These are phyloP conservation scores for Heliothis virescens DNA, from an alignment of 1,140 invertebrate species.

Conservation along the genomic window DNA sequence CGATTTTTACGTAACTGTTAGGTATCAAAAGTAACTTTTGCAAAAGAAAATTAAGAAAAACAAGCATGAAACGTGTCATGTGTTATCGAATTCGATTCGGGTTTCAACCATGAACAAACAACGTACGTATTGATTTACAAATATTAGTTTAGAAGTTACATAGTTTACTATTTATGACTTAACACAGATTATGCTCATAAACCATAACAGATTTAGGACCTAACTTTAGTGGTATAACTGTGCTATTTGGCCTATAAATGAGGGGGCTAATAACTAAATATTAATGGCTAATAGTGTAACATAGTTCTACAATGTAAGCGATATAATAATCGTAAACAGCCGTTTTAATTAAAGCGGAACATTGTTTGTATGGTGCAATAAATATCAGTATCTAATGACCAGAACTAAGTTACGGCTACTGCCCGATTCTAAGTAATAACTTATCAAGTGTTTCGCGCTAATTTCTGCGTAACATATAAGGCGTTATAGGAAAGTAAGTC, in stretches of 20 bases:
- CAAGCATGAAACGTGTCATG: too few species aligned
- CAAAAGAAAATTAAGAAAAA: too few species aligned
- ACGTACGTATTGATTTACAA: too few species aligned
- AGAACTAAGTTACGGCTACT: neutral
- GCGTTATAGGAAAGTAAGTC: neutral
- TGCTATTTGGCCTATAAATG: neutral
- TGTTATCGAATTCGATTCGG: too few species aligned
- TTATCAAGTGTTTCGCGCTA: neutral
- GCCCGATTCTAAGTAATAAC: neutral
- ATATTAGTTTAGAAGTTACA: neutral
- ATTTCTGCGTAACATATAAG: neutral
- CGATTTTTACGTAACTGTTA: too few species aligned
- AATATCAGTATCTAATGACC: conserved; percentile 2
- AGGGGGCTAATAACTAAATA: conserved; percentile 13
- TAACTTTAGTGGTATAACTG: conserved; percentile 2
- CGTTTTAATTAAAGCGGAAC: conserved; percentile 20
- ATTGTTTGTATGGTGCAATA: neutral
- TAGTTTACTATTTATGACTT: neutral
- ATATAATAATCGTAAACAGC: conserved; percentile 28
- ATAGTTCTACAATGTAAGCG: conserved; percentile 16
- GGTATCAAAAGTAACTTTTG: too few species aligned
- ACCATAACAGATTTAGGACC: neutral
- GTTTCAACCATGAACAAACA: too few species aligned
- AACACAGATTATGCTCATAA: neutral
- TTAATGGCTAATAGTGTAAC: conserved; percentile 15